Conservation (phyloP, 1,140 invertebrate species). For the Notospermus geniculatus region DNA sequence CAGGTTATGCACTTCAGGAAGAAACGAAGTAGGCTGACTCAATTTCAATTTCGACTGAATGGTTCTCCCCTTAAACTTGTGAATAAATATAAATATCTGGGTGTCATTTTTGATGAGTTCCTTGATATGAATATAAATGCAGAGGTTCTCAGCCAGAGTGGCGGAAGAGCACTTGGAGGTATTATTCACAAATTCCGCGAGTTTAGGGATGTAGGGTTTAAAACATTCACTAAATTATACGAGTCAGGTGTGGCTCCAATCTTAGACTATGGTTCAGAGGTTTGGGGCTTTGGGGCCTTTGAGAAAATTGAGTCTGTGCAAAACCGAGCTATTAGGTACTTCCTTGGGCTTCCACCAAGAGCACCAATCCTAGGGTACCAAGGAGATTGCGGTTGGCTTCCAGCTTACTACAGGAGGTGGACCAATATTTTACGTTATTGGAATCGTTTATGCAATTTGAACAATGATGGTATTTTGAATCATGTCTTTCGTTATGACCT, state of each 20-base stretch:
- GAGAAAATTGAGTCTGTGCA: too few species aligned
- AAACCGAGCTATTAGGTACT: too few species aligned
- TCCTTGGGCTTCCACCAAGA: too few species aligned
- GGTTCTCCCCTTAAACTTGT: neutral
- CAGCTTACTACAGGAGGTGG: too few species aligned
- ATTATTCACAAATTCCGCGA: neutral
- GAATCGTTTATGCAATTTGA: too few species aligned
- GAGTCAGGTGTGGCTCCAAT: neutral
- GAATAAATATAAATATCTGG: neutral
- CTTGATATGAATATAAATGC: neutral
- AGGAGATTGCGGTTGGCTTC: too few species aligned
- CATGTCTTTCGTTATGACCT: too few species aligned
- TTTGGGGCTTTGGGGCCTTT: neutral
- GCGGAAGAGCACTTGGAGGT: neutral
- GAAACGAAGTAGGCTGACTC: too few species aligned
- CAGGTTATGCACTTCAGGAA: neutral
- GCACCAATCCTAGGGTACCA: too few species aligned
- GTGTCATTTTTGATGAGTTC: constrained; percentile 2
- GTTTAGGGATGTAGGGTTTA: neutral
- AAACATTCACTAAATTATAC: neutral
- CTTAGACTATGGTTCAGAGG: neutral
- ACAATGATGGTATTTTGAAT: too few species aligned
- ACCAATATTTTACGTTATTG: too few species aligned
- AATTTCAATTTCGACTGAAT: too few species aligned
- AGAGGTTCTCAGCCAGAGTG: neutral